Base-by-base conservation (phyloP, 2,797 vertebrate species). In the Moxostoma hubbsi region DNA sequence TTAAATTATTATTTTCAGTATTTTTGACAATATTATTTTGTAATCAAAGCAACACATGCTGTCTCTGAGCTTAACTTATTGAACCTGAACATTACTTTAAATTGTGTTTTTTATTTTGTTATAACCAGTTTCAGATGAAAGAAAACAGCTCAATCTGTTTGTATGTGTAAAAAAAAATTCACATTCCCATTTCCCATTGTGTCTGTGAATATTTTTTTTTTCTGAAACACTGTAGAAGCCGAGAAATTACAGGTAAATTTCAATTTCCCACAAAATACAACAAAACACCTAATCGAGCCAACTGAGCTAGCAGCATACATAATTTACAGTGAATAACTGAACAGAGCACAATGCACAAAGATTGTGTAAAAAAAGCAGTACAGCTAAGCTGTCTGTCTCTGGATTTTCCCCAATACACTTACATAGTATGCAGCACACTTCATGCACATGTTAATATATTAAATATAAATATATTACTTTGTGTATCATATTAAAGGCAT, bases 401-500 rank as follows among this genome's bases (percentile, higher is more conserved):
- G 36, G 16, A 9, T 13, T 59, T 65, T 36, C 18, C 53, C n/a
- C 53, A 46, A 36, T 64, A 79, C 55, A 13, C 2, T 1, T 5
- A 8, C 16, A 57, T 46, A 24, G 24, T 24, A 59, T 53, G 62
- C 70, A 15, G 0, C 24, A 9, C 47, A 77, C 59, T 61, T 64
- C 57, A 8, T 51, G 66, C 53, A 66, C 62, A 66, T 79, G n/a
- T n/a, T n/a, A n/a, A n/a, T n/a, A n/a, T n/a, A n/a, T n/a, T n/a
- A n/a, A n/a, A n/a, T n/a, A n/a, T n/a, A n/a, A n/a, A n/a, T n/a
- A n/a, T n/a, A n/a, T n/a, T n/a, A n/a, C n/a, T n/a, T n/a, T n/a
- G n/a, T n/a, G 55, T 69, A 77, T 74, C 49, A 2, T 77, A 85
- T 85, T 78, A 84, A 85, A 85, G 66, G 70, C 76, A 83, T 78